phyloP scores from a whole-genome alignment of 2,888 invertebrate genomes.

The Heterodera filipjevi region DNA sequence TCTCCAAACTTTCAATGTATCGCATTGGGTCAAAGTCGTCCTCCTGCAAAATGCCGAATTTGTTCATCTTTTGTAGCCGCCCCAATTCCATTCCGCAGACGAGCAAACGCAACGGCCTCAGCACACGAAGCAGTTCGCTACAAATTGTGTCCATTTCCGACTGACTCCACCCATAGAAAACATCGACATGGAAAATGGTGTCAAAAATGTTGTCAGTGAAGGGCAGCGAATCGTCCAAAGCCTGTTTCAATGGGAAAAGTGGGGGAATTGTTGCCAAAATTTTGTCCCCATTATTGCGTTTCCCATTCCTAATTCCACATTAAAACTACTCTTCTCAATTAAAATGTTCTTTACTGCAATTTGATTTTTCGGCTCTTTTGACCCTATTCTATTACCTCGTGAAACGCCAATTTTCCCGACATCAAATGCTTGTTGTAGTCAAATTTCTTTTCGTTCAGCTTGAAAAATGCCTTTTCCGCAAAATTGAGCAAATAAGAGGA shows the following conservation, averaged over 20 bases:
- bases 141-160: slow-evolving; percentile 49
- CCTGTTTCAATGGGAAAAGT: neutral
- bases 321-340: too few species aligned
- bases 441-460: neutral
- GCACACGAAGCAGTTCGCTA: slow-evolving; percentile 50
- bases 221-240: slow-evolving; percentile 46
- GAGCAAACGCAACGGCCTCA: slow-evolving; percentile 52
- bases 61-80: slow-evolving; percentile 47
- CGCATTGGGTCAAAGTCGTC: slow-evolving; percentile 54
- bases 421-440: neutral
- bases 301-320: too few species aligned
- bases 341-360: too few species aligned
- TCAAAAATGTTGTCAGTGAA: slow-evolving; percentile 59
- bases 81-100: slow-evolving; percentile 49
- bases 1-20: slow-evolving; percentile 50
- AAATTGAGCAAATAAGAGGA: slow-evolving; percentile 55
- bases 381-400: slow-evolving; percentile 12
- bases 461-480: neutral
- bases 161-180: slow-evolving; percentile 58
- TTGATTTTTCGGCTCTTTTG: too few species aligned
- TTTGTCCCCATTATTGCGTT: too few species aligned
- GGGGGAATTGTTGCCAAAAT: neutral
- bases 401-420: slow-evolving; percentile 3
- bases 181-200: slow-evolving; percentile 57
- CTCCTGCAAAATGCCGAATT: slow-evolving; percentile 46